Evolutionary conservation across 2,888 invertebrate genomes (phyloP), one percentile per base, ranked within the genome.

Genomic region (Trichopoda pennipes): DNA sequence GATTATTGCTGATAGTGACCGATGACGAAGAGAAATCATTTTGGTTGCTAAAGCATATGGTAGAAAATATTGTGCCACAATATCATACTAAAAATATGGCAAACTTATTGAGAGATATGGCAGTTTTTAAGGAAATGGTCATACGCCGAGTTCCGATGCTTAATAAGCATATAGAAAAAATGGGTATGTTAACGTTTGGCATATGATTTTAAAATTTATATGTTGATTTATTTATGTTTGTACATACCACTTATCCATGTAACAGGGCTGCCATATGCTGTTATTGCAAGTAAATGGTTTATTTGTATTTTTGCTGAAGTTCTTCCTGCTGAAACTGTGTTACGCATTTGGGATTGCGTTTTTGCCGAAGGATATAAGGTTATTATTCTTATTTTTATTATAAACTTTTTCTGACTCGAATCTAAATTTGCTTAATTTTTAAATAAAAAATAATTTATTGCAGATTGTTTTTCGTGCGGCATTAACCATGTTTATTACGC

Each of bases 201-300:
- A 44, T 14, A n/a, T 44, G 16, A 44, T 3, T 16, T 16, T 6
- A 12, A 1, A 12, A n/a, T n/a, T n/a, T n/a, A n/a, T 32, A 8
- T 44, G 2, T 44, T 44, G 16, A 44, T 44, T n/a, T n/a, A n/a
- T 35, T 35, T 7, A 28, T 49, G 16, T 10, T 28, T 28, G 6
- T 1, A 28, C 2, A 4, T 28, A 6, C n/a, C n/a, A n/a, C 8
- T 28, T 1, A 28, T 28, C 0, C 28, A 19, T 70, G 38, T 21
- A 55, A 2, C 84, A 94, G 94, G 96, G 78, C 93, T 98, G 86
- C 96, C 97, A 16, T 98, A 97, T 96, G 95, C 97, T 70, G 95
- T 98, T 78, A 95, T 98, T 86, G 95, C 96, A 35, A 97, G 97
- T 78, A 98, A 98, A 92, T 98, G 98, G 98, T 98, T 98, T 90